Base-by-base conservation (phyloP, 2,888 invertebrate genomes). In the Marronus borbonicus region DNA sequence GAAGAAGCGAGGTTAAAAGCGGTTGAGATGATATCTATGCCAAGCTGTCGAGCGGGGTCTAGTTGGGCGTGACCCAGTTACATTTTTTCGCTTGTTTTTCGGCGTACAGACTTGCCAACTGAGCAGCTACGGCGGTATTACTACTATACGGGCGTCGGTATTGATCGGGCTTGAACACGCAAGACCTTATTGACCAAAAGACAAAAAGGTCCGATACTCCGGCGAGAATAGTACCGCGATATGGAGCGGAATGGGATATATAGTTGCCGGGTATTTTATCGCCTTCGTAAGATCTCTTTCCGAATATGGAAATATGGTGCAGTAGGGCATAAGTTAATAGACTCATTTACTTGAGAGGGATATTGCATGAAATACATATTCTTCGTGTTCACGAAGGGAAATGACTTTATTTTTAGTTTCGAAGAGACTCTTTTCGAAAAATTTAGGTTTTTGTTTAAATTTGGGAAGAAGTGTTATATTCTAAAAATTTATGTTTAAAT, bases 121-220 rank as follows among this genome's bases (percentile, higher is more conserved):
- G 69, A 24, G 50, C 44, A n/a, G 66, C 39, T 10, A 36, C 64
- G 64, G 14, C 64, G 64, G 28, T 31, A 28, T n/a, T 64, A n/a
- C 64, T n/a, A 28, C 31, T n/a, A 28, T 31, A 36, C 78, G 79
- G 80, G 82, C 85, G 85, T 85, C 85, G 85, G 84, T 86, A 86
- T 86, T 86, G 86, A 86, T 86, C 86, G 84, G 24, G 55, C 79
- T 78, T 83, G 82, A 84, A 82, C 84, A 86, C 86, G 86, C 86
- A 85, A 85, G 85, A 83, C 85, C 82, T 49, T 69, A 69, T 69
- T 69, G 69, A 69, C 69, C 69, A 69, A 52, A 52, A 69, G 69
- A 69, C 69, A 50, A 69, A 55, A 55, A 55, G 55, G 55, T 55
- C 55, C 20, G 20, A 55, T 20, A 20, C 14, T n/a, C 17, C n/a